Evolutionary conservation across 2,888 invertebrate genomes (phyloP).

Genomic region (Caenorhabditis sp.): DNA sequence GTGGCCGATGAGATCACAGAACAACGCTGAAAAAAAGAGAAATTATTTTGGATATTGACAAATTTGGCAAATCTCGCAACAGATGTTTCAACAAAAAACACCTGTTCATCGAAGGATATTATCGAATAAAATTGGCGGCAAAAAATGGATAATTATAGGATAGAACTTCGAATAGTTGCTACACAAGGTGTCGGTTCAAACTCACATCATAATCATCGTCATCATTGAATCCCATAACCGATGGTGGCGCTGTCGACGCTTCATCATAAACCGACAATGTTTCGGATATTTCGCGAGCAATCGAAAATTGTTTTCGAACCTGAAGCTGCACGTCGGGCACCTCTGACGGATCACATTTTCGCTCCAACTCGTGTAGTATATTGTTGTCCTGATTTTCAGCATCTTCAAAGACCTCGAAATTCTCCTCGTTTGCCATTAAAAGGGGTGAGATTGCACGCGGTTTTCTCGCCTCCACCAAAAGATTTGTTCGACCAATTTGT

Average conservation of each 20-base stretch:
- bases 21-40: conserved; percentile 14
- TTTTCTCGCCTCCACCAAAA: background rate
- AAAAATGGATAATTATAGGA: too few relatives aligned
- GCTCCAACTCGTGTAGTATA: conserved; percentile 24
- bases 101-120: background rate
- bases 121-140: background rate
- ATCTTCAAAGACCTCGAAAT: conserved; percentile 33
- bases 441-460: background rate
- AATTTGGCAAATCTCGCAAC: background rate
- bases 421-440: conserved; percentile 7
- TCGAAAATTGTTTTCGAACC: conserved; percentile 6
- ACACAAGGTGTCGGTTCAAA: too few relatives aligned
- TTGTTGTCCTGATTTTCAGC: conserved; percentile 19
- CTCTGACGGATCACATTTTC: conserved; percentile 24
- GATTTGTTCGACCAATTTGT: conserved; percentile 25
- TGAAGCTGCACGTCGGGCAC: background rate
- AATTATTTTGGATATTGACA: background rate
- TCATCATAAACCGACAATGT: conserved; percentile 19
- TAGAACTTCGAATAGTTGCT: too few relatives aligned
- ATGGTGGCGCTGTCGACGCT: conserved; percentile 10
- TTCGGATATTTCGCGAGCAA: conserved; percentile 20
- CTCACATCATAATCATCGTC: conserved; percentile 36
- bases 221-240: conserved; percentile 8
- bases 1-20: conserved; percentile 24
- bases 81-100: background rate